These are phyloP conservation scores for Globodera rostochiensis DNA, from an alignment of 1,140 invertebrate genomes.

Conservation along the genomic window DNA sequence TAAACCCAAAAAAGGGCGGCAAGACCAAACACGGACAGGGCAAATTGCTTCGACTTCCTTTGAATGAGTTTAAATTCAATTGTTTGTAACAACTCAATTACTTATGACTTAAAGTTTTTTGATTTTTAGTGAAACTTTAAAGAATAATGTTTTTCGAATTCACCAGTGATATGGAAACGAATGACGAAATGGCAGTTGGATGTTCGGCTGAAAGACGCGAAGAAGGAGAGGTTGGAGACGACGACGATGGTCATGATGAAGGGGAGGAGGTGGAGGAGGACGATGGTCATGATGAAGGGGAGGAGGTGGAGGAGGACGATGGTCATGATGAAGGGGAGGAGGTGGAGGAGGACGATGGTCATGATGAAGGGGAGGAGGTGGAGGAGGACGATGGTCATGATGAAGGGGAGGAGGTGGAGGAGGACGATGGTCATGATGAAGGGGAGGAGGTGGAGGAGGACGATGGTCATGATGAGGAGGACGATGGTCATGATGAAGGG, in stretches of 20 bases:
- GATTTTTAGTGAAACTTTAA: too few relatives aligned
- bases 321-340: neutral
- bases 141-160: too few relatives aligned
- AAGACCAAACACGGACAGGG: too few relatives aligned
- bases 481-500: neutral
- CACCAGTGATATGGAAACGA: too few relatives aligned
- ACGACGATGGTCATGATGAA: neutral
- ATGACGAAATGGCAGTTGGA: neutral
- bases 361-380: constrained; percentile 2
- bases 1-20: too few relatives aligned
- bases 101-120: too few relatives aligned
- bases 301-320: neutral
- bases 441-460: constrained; percentile 21
- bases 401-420: neutral
- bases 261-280: constrained; percentile 22
- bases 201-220: neutral
- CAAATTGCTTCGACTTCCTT: too few relatives aligned
- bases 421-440: neutral
- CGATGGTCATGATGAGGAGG: constrained; percentile 15
- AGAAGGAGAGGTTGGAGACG: neutral
- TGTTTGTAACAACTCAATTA: too few relatives aligned
- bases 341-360: neutral
- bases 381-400: constrained; percentile 23
- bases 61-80: too few relatives aligned
- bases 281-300: constrained; percentile 16